Evolutionary conservation across 2,888 invertebrate species (phyloP).

Genomic region (Tetrapedia diversipes): DNA sequence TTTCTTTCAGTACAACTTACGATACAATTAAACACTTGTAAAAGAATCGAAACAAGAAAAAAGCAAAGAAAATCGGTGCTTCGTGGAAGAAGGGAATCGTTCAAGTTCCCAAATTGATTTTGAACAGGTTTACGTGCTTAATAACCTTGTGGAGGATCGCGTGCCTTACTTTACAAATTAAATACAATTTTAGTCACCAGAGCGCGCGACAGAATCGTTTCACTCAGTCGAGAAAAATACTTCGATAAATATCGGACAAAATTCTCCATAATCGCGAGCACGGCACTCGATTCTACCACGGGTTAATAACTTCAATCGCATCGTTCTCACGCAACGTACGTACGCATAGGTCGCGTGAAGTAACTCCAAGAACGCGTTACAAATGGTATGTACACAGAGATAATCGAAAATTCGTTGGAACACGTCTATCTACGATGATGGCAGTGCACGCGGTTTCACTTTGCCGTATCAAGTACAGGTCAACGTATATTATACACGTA

Average conservation of each 20-base stretch:
- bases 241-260: conserved; percentile 5
- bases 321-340: conserved; percentile 47
- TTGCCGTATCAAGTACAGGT: conserved; percentile 20
- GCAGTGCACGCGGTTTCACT: conserved; percentile 23
- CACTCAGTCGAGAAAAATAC: conserved; percentile 3
- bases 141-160: conserved; percentile 54
- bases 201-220: conserved; percentile 7
- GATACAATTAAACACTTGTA: neutral
- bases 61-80: conserved; percentile 8
- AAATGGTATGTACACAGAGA: conserved; percentile 25
- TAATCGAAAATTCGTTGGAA: conserved; percentile 21
- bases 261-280: neutral
- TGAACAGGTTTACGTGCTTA: conserved; percentile 64
- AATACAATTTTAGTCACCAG: neutral
- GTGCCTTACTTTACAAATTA: conserved; percentile 19
- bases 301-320: conserved; percentile 46
- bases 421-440: conserved; percentile 37
- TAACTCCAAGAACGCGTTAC: conserved; percentile 35
- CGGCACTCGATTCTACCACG: conserved; percentile 50
- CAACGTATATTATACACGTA: conserved; percentile 29
- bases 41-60: neutral
- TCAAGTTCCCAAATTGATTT: conserved; percentile 18
- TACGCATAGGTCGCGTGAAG: conserved; percentile 33
- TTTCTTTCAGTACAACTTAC: conserved; percentile 7
- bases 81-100: conserved; percentile 8